These are phyloP conservation scores for Lampris megalopsis DNA, from an alignment of 2,113 vertebrate genomes.

Conservation along the genomic window DNA sequence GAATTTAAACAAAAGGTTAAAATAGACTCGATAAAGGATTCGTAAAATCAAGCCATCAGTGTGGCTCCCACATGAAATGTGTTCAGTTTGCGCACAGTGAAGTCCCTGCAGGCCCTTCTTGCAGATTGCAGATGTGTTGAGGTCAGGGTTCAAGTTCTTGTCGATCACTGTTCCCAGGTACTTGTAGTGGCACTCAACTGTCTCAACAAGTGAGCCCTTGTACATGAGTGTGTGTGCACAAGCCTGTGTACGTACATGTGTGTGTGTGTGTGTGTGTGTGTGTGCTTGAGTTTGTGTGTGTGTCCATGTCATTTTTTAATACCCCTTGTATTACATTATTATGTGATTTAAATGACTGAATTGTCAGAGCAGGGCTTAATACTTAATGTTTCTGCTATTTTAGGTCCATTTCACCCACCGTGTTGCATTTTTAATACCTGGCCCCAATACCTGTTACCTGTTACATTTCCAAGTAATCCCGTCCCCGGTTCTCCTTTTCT, in stretches of 20 bases:
- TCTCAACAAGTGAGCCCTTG: too few species aligned
- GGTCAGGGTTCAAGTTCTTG: too few species aligned
- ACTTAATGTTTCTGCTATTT: slow-evolving; percentile 48
- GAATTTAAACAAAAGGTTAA: too few species aligned
- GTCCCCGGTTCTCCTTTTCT: slow-evolving; percentile 35
- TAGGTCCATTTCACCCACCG: slow-evolving; percentile 43
- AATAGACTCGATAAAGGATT: too few species aligned
- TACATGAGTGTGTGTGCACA: too few species aligned
- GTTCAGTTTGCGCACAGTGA: too few species aligned
- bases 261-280: slow-evolving; percentile 8
- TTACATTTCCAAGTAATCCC: slow-evolving; percentile 60
- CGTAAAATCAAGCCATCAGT: too few species aligned
- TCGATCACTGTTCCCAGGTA: too few species aligned
- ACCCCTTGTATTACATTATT: slow-evolving; percentile 30
- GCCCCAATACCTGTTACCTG: slow-evolving; percentile 61
- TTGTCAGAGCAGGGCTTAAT: slow-evolving; percentile 43
- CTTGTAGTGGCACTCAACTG: too few species aligned
- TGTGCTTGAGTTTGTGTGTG: slow-evolving; percentile 13
- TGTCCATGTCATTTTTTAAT: slow-evolving; percentile 11
- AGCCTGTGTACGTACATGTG: background rate
- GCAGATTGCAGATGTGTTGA: too few species aligned
- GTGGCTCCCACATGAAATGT: too few species aligned
- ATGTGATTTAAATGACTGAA: slow-evolving; percentile 50
- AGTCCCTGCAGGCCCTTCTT: too few species aligned
- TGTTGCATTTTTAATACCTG: slow-evolving; percentile 63